Evolutionary conservation across 2,113 vertebrate genomes (phyloP).

Genomic region (Muntiacus muntjak): DNA sequence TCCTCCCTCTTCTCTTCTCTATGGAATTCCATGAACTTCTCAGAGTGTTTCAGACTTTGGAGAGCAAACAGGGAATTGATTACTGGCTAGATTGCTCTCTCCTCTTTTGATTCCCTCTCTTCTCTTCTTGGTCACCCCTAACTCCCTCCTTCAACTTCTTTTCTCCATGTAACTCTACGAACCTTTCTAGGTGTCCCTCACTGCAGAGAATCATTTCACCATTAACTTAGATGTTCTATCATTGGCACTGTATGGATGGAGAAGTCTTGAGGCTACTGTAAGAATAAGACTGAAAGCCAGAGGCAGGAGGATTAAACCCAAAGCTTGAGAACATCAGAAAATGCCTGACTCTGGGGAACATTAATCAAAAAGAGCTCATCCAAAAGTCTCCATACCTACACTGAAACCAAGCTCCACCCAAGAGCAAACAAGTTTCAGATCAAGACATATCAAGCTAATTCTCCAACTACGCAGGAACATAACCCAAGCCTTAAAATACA

Average conservation of each 20-base stretch:
- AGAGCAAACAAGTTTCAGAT: background rate
- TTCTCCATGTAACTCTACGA: background rate
- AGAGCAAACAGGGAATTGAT: background rate
- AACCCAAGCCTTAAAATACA: background rate
- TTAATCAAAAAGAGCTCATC: background rate
- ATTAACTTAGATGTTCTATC: background rate
- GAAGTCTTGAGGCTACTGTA: background rate
- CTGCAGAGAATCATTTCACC: background rate
- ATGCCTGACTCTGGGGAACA: background rate
- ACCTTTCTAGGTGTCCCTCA: background rate
- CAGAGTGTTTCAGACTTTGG: background rate
- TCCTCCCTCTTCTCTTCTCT: background rate
- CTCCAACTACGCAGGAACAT: background rate
- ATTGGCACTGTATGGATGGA: background rate
- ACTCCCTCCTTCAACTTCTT: background rate
- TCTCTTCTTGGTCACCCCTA: background rate
- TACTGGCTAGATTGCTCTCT: background rate
- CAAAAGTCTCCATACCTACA: background rate
- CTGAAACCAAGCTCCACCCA: background rate
- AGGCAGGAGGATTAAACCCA: background rate
- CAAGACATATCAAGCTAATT: background rate
- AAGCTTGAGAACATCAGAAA: background rate
- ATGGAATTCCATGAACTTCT: rapidly evolving
- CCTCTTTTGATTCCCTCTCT: background rate
- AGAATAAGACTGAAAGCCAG: background rate